Evolutionary conservation across 1,140 invertebrate species (phyloP).

Genomic region (Lepidurus arcticus): DNA sequence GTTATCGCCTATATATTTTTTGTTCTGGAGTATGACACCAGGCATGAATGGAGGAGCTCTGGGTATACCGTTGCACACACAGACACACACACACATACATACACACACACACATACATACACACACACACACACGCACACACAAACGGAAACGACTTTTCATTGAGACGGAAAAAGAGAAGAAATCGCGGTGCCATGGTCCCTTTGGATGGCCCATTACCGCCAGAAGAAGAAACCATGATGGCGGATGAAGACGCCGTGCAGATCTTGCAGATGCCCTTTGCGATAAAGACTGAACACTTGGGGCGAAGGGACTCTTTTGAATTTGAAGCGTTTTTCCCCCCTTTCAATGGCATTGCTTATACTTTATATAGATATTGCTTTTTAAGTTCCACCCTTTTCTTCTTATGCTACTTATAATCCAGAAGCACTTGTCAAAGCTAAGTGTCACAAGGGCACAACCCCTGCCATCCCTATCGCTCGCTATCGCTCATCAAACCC

Average conservation of each 20-base stretch:
- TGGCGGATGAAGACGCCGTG: slow-evolving; percentile 20
- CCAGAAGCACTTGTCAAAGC: slow-evolving; percentile 12
- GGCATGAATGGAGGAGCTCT: too few species aligned
- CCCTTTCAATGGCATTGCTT: neutral
- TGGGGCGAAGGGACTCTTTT: neutral
- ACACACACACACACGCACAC: neutral
- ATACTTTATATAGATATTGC: neutral
- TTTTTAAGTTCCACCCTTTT: neutral
- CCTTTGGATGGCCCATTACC: neutral
- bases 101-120: neutral
- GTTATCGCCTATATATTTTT: too few species aligned
- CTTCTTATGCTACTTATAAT: slow-evolving; percentile 3
- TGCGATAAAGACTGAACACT: neutral
- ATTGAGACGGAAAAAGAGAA: neutral
- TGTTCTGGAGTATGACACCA: too few species aligned
- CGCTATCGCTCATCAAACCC: slow-evolving; percentile 3
- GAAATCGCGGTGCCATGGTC: neutral
- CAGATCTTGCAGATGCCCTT: slow-evolving; percentile 17
- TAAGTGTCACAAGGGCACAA: slow-evolving; percentile 16
- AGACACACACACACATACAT: too few species aligned
- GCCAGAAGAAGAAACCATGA: neutral
- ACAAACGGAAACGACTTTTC: neutral
- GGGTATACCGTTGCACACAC: too few species aligned
- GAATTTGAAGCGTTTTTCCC: neutral
- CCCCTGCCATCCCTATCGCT: slow-evolving; percentile 8